Evolutionary conservation across 2,888 invertebrate genomes (phyloP).

Genomic region (Halictus ligatus): DNA sequence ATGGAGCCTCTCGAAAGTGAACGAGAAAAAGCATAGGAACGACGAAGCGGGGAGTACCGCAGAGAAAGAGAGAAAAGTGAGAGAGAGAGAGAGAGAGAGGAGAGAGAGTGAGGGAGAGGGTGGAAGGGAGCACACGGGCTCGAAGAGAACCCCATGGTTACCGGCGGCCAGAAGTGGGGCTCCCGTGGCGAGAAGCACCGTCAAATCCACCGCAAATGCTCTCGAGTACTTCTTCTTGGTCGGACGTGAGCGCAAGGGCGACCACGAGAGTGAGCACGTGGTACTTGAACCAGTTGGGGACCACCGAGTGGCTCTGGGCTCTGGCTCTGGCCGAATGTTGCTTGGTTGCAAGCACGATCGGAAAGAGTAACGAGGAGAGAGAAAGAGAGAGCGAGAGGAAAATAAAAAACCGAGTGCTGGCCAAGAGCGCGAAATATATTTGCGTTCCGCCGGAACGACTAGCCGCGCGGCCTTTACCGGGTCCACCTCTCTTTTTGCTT

Average conservation of each 20-base stretch:
- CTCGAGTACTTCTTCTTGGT: constrained; percentile 82
- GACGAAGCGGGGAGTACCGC: constrained; percentile 49
- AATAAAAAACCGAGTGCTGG: constrained; percentile 45
- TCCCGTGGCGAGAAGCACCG: constrained; percentile 81
- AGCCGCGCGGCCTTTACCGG: constrained; percentile 3
- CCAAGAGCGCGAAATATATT: constrained; percentile 56
- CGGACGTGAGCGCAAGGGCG: constrained; percentile 83
- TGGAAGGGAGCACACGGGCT: constrained; percentile 17
- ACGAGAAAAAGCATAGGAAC: constrained; percentile 65
- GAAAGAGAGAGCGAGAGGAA: background rate
- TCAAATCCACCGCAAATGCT: constrained; percentile 84
- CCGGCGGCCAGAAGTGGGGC: constrained; percentile 76
- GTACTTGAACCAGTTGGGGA: constrained; percentile 84
- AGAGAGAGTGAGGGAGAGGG: background rate
- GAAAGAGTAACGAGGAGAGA: constrained; percentile 58
- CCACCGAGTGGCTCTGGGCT: constrained; percentile 75
- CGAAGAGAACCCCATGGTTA: constrained; percentile 75
- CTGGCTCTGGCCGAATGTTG: constrained; percentile 70
- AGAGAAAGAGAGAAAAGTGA: constrained; percentile 28
- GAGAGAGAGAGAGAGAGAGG: constrained; percentile 11
- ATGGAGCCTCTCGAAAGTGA: constrained; percentile 80
- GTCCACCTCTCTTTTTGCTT: background rate
- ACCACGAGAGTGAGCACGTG: constrained; percentile 79
- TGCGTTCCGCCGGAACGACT: constrained; percentile 17
- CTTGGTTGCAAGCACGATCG: constrained; percentile 71